These are phyloP conservation scores for Sphyrna mokarran DNA, from an alignment of 2,113 vertebrate species.

Conservation along the genomic window DNA sequence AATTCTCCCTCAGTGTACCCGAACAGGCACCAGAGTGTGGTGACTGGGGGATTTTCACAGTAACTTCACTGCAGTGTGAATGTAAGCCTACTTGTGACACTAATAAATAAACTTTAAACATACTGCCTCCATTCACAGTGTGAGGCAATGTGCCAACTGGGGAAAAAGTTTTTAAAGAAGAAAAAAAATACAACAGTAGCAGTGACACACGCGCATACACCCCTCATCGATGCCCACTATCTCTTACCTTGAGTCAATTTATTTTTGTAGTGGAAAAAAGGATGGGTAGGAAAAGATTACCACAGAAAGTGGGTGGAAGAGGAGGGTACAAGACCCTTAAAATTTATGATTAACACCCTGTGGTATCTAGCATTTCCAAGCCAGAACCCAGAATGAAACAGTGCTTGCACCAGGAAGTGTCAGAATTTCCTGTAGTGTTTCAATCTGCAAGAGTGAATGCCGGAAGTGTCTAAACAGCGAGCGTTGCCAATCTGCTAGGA, in stretches of 20 bases:
- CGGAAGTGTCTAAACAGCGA: background rate
- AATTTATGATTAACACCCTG: background rate
- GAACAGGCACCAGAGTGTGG: no score
- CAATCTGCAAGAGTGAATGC: background rate
- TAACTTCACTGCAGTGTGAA: no score
- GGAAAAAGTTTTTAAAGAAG: background rate
- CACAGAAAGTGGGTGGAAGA: background rate
- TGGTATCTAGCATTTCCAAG: background rate
- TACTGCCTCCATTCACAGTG: background rate
- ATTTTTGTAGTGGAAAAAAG: background rate
- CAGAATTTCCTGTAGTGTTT: background rate
- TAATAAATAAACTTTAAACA: background rate
- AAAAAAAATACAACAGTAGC: background rate
- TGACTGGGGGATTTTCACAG: no score
- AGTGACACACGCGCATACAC: background rate
- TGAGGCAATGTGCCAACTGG: background rate
- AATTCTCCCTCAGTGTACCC: no score
- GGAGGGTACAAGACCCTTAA: background rate
- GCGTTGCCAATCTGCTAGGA: no score
- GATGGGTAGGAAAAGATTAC: background rate
- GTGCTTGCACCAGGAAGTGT: background rate
- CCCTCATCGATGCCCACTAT: background rate
- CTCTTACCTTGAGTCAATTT: constrained; percentile 2
- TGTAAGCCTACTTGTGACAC: no score
- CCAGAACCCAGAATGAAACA: background rate